These are phyloP conservation scores for Noctua comes DNA, from an alignment of 2,888 invertebrate species.

Conservation along the genomic window DNA sequence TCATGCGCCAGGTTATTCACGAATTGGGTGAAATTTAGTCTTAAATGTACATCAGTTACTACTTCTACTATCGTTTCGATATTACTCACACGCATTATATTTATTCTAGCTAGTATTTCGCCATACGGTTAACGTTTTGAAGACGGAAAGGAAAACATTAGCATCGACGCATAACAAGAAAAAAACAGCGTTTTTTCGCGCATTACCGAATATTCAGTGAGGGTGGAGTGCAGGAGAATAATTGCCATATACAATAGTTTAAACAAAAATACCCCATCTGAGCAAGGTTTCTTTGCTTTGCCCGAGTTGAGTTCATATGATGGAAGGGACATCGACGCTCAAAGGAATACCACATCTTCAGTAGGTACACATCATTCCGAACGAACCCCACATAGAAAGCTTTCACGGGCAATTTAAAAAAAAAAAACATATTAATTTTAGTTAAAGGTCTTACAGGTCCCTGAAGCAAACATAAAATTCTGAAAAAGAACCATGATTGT, in stretches of 20 bases:
- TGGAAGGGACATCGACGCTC: no score
- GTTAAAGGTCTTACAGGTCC: no score
- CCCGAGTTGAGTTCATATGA: not conserved
- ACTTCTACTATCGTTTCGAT: not conserved
- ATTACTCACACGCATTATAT: not conserved
- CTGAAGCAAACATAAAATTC: not conserved
- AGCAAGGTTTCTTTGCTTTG: not conserved
- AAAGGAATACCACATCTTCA: no score
- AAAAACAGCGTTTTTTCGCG: not conserved
- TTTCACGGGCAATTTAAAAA: no score
- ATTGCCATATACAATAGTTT: not conserved
- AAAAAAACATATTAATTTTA: no score
- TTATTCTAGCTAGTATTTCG: not conserved
- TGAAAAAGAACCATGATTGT: not conserved
- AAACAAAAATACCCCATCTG: not conserved
- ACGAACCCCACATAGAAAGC: no score
- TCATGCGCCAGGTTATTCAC: slow-evolving; percentile 43
- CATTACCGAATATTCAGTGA: not conserved
- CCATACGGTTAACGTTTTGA: not conserved
- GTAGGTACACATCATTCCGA: no score
- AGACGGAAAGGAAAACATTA: not conserved
- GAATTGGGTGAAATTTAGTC: slow-evolving; percentile 9
- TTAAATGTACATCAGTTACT: not conserved
- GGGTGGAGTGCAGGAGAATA: not conserved
- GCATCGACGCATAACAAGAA: not conserved